Evolutionary conservation across 2,888 invertebrate species (phyloP), one percentile per base, ranked within the genome.

Genomic region (Muschampia plurimacula): DNA sequence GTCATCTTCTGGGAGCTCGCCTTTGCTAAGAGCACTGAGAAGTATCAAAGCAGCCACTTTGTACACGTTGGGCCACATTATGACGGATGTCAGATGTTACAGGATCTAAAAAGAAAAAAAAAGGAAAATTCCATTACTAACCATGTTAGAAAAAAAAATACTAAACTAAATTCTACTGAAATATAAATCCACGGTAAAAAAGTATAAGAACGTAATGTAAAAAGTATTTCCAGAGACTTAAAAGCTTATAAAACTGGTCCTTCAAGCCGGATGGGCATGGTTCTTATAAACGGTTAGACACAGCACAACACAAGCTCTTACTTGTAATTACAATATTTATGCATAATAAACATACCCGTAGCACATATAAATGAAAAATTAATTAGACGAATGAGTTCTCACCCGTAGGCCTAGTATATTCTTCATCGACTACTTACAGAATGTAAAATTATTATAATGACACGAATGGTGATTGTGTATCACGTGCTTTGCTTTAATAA

Each of bases 1-100:
- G 80, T 94, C 93, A 79, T 94, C 93, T 81, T 94, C 92, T 0
- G 93, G 91, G 39, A 92, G 79, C 70, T 91, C 86, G 74, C 93
- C 93, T 74, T 89, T 91, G 78, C 88, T 87, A 64, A 92, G 82
- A 0, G 89, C 82, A 74, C 88, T 84, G 71, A 92, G 86, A 15
- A 92, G 80, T 71, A 93, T 82, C 55, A 93, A 77, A 0, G 86
- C 84, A 6, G 87, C 87, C 39, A 91, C 88, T 81, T 86, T 89
- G 78, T 86, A 88, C 67, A 89, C 79, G 13, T 79, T 81, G 59
- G 65, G 49, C 71, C 66, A 49, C 71, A 71, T 66, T 2, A 32
- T 70, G 46, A 3, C 22, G 39, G 41, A 13, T 59, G 66, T 39
- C 13, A 49, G 12, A 41, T 60, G 59, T 69, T 62, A 69, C 46